Percentiles rank a stretch among this genome's conserved stretches.
phyloP scores from a whole-genome alignment of 2,113 vertebrate genomes.

The Kobus ellipsiprymnus region DNA sequence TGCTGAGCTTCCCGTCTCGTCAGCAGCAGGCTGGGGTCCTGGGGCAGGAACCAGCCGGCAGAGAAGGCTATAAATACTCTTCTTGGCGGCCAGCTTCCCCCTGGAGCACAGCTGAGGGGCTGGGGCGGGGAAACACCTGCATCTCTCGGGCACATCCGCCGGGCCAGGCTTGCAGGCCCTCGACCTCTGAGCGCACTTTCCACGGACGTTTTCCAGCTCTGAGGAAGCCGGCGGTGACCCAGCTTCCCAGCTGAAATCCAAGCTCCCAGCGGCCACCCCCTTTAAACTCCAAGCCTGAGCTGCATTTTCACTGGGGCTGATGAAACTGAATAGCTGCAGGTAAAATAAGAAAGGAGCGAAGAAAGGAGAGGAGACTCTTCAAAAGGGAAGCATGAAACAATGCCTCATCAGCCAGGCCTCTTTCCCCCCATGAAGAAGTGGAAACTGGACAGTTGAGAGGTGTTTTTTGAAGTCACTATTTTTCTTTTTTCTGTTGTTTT shows the following conservation, averaged over 20 bases:
- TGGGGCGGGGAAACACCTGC: constrained; percentile 70
- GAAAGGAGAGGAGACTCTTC: neutral
- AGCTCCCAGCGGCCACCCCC: neutral
- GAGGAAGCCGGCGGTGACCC: neutral
- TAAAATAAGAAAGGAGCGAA: neutral
- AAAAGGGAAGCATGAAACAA: neutral
- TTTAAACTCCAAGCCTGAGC: neutral
- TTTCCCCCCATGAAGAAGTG: neutral
- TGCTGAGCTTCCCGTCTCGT: neutral
- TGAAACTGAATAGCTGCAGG: neutral
- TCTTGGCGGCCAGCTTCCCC: neutral
- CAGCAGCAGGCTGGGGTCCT: neutral
- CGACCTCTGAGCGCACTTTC: neutral
- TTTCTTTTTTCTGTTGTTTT: neutral
- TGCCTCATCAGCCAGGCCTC: neutral
- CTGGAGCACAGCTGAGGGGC: constrained; percentile 26
- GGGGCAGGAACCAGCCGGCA: neutral
- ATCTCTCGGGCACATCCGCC: neutral
- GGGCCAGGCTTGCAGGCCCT: constrained; percentile 40
- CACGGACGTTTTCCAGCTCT: neutral
- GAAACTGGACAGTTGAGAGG: neutral
- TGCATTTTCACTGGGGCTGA: neutral
- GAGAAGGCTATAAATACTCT: neutral
- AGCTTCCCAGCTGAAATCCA: neutral
- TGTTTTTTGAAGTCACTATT: neutral